These are phyloP conservation scores for Ptychadena robeensis DNA, from an alignment of 2,797 vertebrate species.

Conservation along the genomic window DNA sequence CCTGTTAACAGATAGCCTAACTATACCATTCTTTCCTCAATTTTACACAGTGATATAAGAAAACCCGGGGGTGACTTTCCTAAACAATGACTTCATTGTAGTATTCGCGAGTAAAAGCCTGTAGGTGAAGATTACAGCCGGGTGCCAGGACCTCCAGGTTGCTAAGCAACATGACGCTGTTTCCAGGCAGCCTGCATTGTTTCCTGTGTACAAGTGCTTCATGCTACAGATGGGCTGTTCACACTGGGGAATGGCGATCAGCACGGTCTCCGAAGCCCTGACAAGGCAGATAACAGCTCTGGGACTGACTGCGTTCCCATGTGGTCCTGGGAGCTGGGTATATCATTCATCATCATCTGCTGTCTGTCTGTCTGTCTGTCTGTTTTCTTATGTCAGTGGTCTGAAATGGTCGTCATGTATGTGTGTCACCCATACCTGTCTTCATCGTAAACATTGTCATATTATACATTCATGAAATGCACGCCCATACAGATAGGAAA, in stretches of 20 bases:
- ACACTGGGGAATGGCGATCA: neutral
- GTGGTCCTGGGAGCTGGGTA: conserved; percentile 83
- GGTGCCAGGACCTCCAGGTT: neutral
- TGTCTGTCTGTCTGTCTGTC: no score
- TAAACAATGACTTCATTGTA: no score
- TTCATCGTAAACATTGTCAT: no score
- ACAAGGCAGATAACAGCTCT: conserved; percentile 71
- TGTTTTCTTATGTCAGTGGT: no score
- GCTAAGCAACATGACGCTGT: conserved; percentile 30
- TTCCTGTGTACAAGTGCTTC: neutral
- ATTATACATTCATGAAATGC: no score
- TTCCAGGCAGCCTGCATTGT: conserved; percentile 58
- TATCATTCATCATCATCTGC: neutral
- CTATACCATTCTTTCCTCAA: no score
- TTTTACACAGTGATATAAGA: no score
- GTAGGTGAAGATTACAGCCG: neutral
- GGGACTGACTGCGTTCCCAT: conserved; percentile 82
- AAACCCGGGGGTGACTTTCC: no score
- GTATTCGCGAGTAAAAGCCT: neutral
- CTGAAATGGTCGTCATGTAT: no score
- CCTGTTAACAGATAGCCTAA: no score
- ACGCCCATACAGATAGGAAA: no score
- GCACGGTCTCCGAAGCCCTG: conserved; percentile 70
- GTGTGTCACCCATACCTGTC: no score
- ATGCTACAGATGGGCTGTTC: neutral